A percentile compares a stretch with the other conserved stretches of the same genome.
Evolutionary conservation across 2,888 invertebrate genomes (phyloP).

Genomic region (Calliopum simillimum): DNA sequence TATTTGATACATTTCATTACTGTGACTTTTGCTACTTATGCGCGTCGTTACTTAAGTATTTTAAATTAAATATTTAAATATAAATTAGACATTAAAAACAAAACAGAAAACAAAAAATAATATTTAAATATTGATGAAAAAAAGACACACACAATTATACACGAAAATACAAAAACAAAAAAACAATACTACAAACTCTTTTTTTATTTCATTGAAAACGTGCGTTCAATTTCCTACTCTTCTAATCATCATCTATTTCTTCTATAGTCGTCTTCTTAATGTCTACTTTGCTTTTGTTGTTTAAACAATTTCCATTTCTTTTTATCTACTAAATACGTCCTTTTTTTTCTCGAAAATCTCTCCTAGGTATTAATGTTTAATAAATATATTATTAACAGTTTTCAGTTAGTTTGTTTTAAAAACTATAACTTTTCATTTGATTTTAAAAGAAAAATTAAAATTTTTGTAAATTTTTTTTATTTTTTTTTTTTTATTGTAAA

Average conservation of each 20-base stretch:
- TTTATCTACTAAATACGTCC: not conserved
- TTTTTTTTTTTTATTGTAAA: too few relatives aligned
- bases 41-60: slow-evolving; percentile 30
- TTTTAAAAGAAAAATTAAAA: too few relatives aligned
- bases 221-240: too few relatives aligned
- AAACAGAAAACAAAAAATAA: slow-evolving; percentile 26
- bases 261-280: not conserved
- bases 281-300: not conserved
- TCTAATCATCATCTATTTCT: not conserved
- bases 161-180: slow-evolving; percentile 50
- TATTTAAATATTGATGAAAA: slow-evolving; percentile 32
- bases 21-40: not conserved
- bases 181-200: slow-evolving; percentile 46
- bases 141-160: slow-evolving; percentile 40
- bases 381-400: not conserved
- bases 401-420: too few relatives aligned
- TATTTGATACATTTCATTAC: not conserved
- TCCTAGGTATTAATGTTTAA: too few relatives aligned
- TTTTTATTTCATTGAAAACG: slow-evolving; percentile 45
- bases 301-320: not conserved
- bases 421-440: too few relatives aligned
- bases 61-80: slow-evolving; percentile 51
- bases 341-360: slow-evolving; percentile 44
- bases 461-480: too few relatives aligned
- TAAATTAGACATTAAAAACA: slow-evolving; percentile 16